Evolutionary conservation across 2,113 vertebrate genomes (phyloP).

Genomic region (Electrona antarctica): DNA sequence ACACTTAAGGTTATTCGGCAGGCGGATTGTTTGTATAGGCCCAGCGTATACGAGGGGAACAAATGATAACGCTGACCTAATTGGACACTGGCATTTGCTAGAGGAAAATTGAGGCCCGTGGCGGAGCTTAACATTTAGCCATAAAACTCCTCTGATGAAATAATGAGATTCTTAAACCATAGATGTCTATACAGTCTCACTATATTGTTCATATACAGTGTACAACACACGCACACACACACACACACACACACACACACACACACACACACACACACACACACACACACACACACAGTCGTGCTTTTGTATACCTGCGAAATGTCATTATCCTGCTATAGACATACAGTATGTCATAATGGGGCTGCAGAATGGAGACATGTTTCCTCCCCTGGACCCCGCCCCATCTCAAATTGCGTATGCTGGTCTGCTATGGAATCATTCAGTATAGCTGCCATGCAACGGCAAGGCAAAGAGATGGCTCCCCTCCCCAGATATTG

Average conservation of each 20-base stretch:
- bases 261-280: neutral
- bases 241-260: neutral
- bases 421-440: too few relatives aligned
- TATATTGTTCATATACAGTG: neutral
- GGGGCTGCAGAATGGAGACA: too few relatives aligned
- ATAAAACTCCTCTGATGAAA: conserved; percentile 47
- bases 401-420: too few relatives aligned
- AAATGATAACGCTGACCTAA: conserved; percentile 68
- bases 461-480: too few relatives aligned
- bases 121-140: conserved; percentile 48
- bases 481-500: too few relatives aligned
- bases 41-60: conserved; percentile 46
- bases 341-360: too few relatives aligned
- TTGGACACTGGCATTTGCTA: conserved; percentile 63
- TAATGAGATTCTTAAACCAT: conserved; percentile 51
- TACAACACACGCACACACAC: too few relatives aligned
- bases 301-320: neutral
- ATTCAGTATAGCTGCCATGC: too few relatives aligned
- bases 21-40: conserved; percentile 59
- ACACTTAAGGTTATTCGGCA: conserved; percentile 73
- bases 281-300: neutral
- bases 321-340: too few relatives aligned
- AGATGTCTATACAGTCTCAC: conserved; percentile 13
- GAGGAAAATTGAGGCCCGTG: conserved; percentile 38
- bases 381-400: too few relatives aligned